phyloP scores from a whole-genome alignment of 2,888 invertebrate species.

The Lasiommata megera region DNA sequence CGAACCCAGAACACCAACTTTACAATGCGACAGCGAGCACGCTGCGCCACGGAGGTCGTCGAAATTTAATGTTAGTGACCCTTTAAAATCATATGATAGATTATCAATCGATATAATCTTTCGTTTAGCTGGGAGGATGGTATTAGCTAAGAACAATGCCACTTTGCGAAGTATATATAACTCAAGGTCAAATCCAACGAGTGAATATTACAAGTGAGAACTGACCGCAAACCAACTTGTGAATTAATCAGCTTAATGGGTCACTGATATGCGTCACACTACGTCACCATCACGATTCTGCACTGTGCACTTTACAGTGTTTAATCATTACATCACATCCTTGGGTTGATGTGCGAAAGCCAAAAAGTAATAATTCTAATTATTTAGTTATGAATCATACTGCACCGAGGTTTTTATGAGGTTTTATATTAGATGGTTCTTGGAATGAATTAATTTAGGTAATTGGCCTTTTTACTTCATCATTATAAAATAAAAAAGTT shows the following conservation, averaged over 20 bases:
- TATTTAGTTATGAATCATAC: conserved; percentile 3
- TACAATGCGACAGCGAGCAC: no score
- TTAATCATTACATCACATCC: conserved; percentile 7
- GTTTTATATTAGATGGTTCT: background rate
- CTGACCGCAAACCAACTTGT: conserved; percentile 9
- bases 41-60: no score
- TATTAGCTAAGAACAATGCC: no score
- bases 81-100: no score
- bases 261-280: conserved; percentile 19
- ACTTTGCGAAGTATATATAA: background rate
- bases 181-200: conserved; percentile 17
- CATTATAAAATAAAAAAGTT: no score
- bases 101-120: no score
- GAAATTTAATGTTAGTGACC: no score
- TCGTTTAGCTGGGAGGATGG: no score
- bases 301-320: conserved; percentile 8
- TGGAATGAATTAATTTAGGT: no score
- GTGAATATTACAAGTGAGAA: conserved; percentile 12
- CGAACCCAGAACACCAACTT: no score
- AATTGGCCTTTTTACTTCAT: no score
- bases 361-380: background rate
- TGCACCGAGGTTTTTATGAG: background rate
- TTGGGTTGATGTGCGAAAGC: conserved; percentile 13
- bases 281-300: conserved; percentile 5
- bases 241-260: conserved; percentile 23